These are phyloP conservation scores for Phalera bucephala DNA, from an alignment of 2,888 invertebrate genomes.

Conservation along the genomic window DNA sequence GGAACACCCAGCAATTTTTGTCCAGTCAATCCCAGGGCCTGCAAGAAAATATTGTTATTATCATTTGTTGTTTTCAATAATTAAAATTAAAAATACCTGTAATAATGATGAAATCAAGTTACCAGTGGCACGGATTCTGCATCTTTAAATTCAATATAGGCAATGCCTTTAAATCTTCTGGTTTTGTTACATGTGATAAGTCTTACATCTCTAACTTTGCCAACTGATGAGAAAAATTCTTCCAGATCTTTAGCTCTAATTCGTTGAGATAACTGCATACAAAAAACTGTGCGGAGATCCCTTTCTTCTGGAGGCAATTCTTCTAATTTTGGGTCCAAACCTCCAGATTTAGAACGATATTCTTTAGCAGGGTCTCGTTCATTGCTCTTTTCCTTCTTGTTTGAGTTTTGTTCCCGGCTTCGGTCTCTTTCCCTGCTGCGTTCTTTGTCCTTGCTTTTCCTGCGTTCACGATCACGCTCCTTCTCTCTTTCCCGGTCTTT, in stretches of 20 bases:
- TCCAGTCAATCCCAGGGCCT: conserved; percentile 97
- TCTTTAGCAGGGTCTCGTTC: conserved; percentile 62
- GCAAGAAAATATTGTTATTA: conserved; percentile 19
- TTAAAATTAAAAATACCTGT: no score
- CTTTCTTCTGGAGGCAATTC: conserved; percentile 98
- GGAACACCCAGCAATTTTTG: conserved; percentile 98
- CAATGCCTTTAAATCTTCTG: conserved; percentile 98
- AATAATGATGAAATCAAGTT: no score
- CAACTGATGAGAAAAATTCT: conserved; percentile 99
- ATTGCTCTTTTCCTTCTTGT: conserved; percentile 58
- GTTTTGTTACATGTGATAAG: conserved; percentile 99
- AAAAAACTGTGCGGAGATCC: conserved; percentile 99
- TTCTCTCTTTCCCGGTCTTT: conserved; percentile 49
- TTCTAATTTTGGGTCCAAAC: conserved; percentile 83
- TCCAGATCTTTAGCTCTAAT: conserved; percentile 97
- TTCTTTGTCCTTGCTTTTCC: conserved; percentile 57
- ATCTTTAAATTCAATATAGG: conserved; percentile 99
- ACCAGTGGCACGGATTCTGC: conserved; percentile 98
- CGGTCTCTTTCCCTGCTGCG: conserved; percentile 61
- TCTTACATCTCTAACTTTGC: conserved; percentile 98
- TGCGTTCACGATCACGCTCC: conserved; percentile 51
- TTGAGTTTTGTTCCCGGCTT: conserved; percentile 47
- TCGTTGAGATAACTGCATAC: conserved; percentile 98
- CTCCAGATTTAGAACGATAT: conserved; percentile 74
- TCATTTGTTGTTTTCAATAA: no score